Base-by-base conservation (phyloP, 2,888 invertebrate genomes). In the Lithophane ornitopus region DNA sequence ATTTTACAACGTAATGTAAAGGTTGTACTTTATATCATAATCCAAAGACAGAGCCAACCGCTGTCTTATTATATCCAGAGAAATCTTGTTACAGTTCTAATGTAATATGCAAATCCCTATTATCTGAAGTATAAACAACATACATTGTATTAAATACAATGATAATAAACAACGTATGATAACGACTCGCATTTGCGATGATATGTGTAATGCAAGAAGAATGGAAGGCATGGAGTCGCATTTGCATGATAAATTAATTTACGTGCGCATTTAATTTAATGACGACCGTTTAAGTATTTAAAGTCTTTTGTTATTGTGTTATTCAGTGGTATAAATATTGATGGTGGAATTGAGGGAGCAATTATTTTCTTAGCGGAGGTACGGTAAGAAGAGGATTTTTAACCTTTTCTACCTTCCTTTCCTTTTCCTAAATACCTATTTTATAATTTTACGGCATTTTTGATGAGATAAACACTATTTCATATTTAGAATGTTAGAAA, bases 31-130 rank as follows among this genome's bases (percentile, higher is more conserved):
- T 19, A 28, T 22, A 16, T 49, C 3, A 19, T 59, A 59, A 69
- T 46, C 59, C 6, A 34, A 65, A 59, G 16, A 52, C 22, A 52
- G 19, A 75, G 28, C 7, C 12, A 58, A 72, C 49, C 61, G 9
- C 66, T 71, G 78, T 69, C 74, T 66, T 74, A 62, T 56, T 72
- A 70, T 19, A 79, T 74, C 2, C 52, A 54, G 62, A 14, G n/a
- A 74, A 83, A 81, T 75, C 85, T 81, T 68, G 73, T 66, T 80
- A 81, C 81, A 68, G 52, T 80, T 85, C 71, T 70, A 86, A 84
- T 82, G 77, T 84, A 52, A 76, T 70, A 86, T 86, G 86, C 78
- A 85, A 86, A 86, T 85, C 52, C n/a, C 49, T 76, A 76, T 85
- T 82, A 84, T 79, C 77, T 71, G 26, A 62, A 62, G 61, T 22